Conservation (phyloP, 2,113 vertebrate species). For the Gobio gobio region DNA sequence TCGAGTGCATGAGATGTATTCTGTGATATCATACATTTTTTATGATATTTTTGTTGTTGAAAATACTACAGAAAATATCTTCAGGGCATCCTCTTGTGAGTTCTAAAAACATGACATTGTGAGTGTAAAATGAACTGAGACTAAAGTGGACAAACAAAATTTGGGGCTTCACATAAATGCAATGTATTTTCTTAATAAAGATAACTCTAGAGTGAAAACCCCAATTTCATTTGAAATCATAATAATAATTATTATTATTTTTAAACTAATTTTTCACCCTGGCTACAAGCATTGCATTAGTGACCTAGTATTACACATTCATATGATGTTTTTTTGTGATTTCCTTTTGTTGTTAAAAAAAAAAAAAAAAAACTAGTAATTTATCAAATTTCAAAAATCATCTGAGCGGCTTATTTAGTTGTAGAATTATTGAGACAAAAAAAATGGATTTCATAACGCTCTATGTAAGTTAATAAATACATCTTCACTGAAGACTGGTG, state of each 20-base stretch:
- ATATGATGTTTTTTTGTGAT: not conserved
- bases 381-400: not conserved
- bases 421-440: not conserved
- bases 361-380: no score
- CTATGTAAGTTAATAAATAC: not conserved
- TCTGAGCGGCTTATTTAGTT: not conserved
- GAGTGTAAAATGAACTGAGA: not conserved
- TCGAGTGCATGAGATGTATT: not conserved
- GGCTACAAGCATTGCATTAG: no score
- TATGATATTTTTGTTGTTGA: not conserved
- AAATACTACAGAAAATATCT: conserved; percentile 9
- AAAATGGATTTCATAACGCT: not conserved
- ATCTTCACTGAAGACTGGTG: not conserved
- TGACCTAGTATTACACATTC: no score
- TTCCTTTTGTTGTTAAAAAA: not conserved
- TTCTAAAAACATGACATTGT: not conserved
- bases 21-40: not conserved
- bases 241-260: not conserved
- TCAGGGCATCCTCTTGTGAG: not conserved
- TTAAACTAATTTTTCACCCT: not conserved
- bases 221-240: not conserved
- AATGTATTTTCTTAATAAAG: not conserved
- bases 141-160: not conserved
- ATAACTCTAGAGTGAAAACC: not conserved
- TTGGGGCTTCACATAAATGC: not conserved